Evolutionary conservation across 1,140 invertebrate genomes (phyloP), one percentile per base, ranked within the genome.

Genomic region (Oncopodura yosiiana): DNA sequence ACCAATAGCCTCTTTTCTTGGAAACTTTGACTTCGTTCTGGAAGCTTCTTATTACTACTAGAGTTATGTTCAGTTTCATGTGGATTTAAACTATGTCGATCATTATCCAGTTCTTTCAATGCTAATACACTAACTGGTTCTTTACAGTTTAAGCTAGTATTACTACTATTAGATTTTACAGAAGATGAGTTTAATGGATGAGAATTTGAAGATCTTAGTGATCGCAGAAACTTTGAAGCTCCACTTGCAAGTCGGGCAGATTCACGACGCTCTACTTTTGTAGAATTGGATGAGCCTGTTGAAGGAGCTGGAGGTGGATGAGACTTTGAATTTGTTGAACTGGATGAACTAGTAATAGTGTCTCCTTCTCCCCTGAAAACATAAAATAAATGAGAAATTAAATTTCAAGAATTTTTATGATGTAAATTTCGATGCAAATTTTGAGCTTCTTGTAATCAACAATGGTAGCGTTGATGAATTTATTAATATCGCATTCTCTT

Each of bases 1-100:
- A 53, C 61, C 43, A 49, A 57, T 54, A 62, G 59, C 54, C 56
- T 45, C 39, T 66, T 66, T n/a, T 67, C 65, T 53, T 66, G 65
- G 54, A 67, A 67, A 56, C 66, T 67, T 46, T 65, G 65, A 37
- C 65, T 66, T 43, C 66, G 46, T 23, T 67, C 66, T 9, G 65
- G 65, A 16, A 60, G 56, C 2, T 42, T 52, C 32, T 29, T 45
- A 44, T 18, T 51, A 23, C 26, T 46, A 42, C 48, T 41, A 14
- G 37, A 49, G 49, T 56, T 46, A 39, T 56, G 32, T 46, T 56
- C 43, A 58, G 58, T 52, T 61, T 59, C 32, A 54, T 56, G 41
- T 43, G 53, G 11, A 29, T 55, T 44, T 16, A 51, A 44, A 49
- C 49, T 50, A 44, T 51, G 32, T 14, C 41, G 27, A 24, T 60